Evolutionary conservation across 2,113 vertebrate species (phyloP), one percentile per base, ranked within the genome.

Genomic region (Furnarius figulus): DNA sequence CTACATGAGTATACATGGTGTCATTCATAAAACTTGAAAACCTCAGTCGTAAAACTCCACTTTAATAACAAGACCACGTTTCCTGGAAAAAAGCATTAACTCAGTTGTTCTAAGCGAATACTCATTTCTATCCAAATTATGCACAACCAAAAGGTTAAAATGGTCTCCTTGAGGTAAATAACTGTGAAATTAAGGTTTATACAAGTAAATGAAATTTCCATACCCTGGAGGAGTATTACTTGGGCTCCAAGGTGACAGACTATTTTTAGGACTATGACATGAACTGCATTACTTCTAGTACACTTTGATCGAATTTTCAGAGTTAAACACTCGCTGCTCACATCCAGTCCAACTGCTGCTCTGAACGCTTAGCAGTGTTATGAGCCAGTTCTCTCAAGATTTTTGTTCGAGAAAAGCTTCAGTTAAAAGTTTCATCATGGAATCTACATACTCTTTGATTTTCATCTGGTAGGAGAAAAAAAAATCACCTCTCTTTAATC

Each of bases 401-500:
- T 70, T 85, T 70, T 20, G n/a, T 65, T 27, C 52, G 67, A 83
- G 33, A 71, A 93, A 93, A 95, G 66, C 25, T 59, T 65, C 27
- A 40, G 62, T 89, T 89, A 61, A 65, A 65, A 83, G 39, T 80
- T 74, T 80, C 90, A 56, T 52, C 42, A 37, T 28, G 27, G 81
- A 84, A 95, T 84, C 72, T 31, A 67, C 9, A 33, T 27, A 75
- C 77, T 81, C 52, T 84, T 86, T 5, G 9, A 90, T 96, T 90
- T 94, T 74, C 73, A 47, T 70, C 53, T 70, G 76, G 90, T 78
- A 89, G 80, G 53, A 90, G 92, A 94, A 93, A 92, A 96, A 96
- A 96, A 96, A 96, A 90, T 93, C 92, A 96, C 89, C 88, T 94
- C 95, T 93, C 85, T 92, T 88, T 89, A 77, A 91, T 93, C 96